Percentiles rank a stretch among this genome's conserved stretches.
Evolutionary conservation across 2,113 vertebrate genomes (phyloP).

Genomic region (Salminus brasiliensis): DNA sequence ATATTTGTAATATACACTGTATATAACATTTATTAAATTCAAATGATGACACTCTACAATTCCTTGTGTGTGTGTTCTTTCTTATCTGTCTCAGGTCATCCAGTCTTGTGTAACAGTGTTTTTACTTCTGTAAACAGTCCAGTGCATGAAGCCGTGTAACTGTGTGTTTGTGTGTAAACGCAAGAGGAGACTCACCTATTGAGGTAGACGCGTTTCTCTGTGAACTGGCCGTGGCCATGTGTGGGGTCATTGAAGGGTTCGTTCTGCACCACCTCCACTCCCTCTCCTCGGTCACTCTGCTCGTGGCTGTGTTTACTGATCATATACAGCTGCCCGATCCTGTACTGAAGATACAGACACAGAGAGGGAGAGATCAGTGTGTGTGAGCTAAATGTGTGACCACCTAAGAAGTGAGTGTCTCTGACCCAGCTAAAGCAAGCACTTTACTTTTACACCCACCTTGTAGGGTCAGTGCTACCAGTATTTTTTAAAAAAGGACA

Average conservation of each 20-base stretch:
- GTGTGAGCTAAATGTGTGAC: not conserved
- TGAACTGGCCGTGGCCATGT: conserved; percentile 91
- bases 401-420: not conserved
- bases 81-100: no score
- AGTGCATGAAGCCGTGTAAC: not conserved
- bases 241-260: conserved; percentile 84
- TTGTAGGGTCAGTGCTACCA: not conserved
- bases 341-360: conserved; percentile 72
- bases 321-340: conserved; percentile 86
- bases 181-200: conserved; percentile 81
- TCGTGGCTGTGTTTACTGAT: conserved; percentile 90
- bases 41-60: no score
- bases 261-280: conserved; percentile 90
- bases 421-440: not conserved
- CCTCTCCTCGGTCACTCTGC: conserved; percentile 89
- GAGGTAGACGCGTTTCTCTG: conserved; percentile 85
- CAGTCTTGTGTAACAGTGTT: not conserved
- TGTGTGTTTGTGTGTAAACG: not conserved
- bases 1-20: no score
- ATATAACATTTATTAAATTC: no score
- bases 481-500: not conserved
- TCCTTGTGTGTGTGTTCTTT: not conserved
- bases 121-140: no score
- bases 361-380: conserved; percentile 1
- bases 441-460: no score